A percentile compares a stretch with the other conserved stretches of the same genome.
phyloP scores from a whole-genome alignment of 2,888 invertebrate genomes.

The Pecten maximus region DNA sequence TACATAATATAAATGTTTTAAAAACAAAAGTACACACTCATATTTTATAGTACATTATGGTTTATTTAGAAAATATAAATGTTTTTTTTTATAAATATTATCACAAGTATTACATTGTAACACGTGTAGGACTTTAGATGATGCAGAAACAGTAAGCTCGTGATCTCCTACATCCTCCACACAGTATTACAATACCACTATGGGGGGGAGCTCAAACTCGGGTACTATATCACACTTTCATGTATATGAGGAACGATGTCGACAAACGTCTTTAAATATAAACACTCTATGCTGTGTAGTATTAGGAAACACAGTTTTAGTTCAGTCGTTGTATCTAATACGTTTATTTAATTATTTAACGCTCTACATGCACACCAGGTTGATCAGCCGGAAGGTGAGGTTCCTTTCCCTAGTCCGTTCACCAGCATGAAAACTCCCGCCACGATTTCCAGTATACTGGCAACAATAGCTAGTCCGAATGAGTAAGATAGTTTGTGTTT shows the following conservation, averaged over 20 bases:
- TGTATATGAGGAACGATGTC: background rate
- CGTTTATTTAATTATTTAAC: background rate
- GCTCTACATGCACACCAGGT: background rate
- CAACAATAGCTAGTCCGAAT: constrained; percentile 64
- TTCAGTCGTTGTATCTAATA: background rate
- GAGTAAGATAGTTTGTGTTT: constrained; percentile 60
- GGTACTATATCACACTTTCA: background rate
- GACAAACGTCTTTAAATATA: background rate
- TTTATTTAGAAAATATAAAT: too few species aligned
- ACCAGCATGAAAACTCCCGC: constrained; percentile 62
- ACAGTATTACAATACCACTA: too few species aligned
- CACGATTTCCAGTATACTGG: constrained; percentile 60
- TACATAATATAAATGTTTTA: too few species aligned
- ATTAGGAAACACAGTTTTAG: background rate
- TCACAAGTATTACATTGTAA: too few species aligned
- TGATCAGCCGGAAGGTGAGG: constrained; percentile 19
- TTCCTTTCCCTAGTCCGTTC: constrained; percentile 48
- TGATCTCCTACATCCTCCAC: too few species aligned
- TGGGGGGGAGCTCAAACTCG: too few species aligned
- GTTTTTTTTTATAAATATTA: too few species aligned
- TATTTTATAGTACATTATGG: too few species aligned
- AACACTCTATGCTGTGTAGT: background rate
- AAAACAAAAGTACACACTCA: too few species aligned
- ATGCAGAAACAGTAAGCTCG: too few species aligned
- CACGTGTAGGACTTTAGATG: too few species aligned